Base-by-base conservation (phyloP, 2,797 vertebrate species). In the Arnoldichthys spilopterus region DNA sequence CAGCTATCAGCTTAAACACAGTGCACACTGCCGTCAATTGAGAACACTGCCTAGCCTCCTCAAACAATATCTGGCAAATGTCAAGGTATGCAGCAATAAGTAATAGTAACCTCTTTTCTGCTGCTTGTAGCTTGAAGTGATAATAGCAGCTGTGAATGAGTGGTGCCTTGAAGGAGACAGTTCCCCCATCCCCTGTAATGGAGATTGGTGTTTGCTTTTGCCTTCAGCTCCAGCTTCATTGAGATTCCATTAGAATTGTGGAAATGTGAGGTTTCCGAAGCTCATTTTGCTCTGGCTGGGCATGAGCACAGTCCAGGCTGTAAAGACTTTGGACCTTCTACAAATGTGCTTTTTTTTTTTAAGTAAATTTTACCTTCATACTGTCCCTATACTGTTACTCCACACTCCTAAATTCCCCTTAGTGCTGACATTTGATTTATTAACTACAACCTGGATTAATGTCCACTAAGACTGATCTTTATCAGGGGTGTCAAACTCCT, bases 1-100 rank as follows among this genome's bases (percentile, higher is more conserved):
- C 91, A 91, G 86, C 87, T 80, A 88, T 91, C 89, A 92, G 72
- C 88, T 90, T 92, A 93, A 94, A 92, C 90, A 93, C 87, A 87
- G 89, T 87, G 91, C 91, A 89, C 86, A 69, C 84, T 87, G 80
- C 86, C 64, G 58, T 90, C 90, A 90, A 89, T 93, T 93, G 92
- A 86, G 81, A 91, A 88, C 86, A 81, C 88, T 84, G 80, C 87
- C 43, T 87, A 91, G 90, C 34, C 90, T 87, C 69, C 81, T 85
- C 84, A 73, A 86, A 90, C 88, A 86, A 85, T 83, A 88, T 89
- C 83, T 85, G 49, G 83, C 83, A 89, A 88, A 92, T 90, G 90
- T 90, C 89, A 91, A 86, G 85, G 87, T 88, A 89, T 87, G 87
- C 82, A 83, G 83, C 78, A 86, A 86, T 89, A 88, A 88, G 88